phyloP scores from a whole-genome alignment of 2,113 vertebrate genomes.

The Pterophyllum scalare region DNA sequence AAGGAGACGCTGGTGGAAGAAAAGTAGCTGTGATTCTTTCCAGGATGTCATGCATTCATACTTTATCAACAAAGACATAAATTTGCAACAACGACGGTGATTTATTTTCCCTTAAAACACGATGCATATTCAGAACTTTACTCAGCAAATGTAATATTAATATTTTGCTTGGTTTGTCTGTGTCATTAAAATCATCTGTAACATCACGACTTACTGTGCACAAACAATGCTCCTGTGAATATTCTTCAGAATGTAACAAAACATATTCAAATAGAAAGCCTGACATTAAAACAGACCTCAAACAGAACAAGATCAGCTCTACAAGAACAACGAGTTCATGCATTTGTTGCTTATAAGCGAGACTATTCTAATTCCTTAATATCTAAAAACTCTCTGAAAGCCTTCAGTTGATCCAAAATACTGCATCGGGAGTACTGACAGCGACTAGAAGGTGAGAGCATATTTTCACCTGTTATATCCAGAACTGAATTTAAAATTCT shows the following conservation, averaged over 20 bases:
- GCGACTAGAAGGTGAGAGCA: too few species aligned
- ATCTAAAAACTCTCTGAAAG: neutral
- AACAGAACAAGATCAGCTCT: neutral
- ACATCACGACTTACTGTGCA: neutral
- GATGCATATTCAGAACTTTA: neutral
- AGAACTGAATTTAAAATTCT: too few species aligned
- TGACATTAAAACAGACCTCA: neutral
- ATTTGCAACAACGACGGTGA: neutral
- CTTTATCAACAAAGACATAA: neutral
- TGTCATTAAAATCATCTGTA: neutral
- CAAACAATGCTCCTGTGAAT: neutral
- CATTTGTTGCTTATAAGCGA: neutral
- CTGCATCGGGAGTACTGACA: neutral
- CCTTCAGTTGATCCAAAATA: neutral
- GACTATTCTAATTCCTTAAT: neutral
- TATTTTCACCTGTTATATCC: too few species aligned
- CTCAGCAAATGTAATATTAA: neutral
- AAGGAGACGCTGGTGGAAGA: neutral
- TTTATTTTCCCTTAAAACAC: neutral
- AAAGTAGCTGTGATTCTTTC: neutral
- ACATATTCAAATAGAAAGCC: too few species aligned
- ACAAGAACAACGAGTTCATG: neutral
- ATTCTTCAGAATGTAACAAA: too few species aligned
- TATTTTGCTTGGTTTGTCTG: neutral
- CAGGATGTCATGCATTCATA: constrained; percentile 1